Conservation (phyloP, 2,888 invertebrate species). For the Galerucella pusilla region DNA sequence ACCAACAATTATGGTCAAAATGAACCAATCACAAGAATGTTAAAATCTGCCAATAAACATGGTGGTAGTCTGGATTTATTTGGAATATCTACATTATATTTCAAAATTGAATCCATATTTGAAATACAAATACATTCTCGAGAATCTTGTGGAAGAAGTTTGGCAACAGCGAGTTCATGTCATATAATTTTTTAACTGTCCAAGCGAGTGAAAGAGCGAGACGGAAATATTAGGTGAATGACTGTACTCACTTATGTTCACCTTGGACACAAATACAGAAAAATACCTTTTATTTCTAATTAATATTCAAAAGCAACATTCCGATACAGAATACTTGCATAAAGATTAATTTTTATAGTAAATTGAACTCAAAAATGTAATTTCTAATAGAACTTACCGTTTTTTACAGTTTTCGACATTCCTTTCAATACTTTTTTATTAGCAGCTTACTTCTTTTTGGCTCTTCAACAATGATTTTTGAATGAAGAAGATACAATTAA, state of each 20-base stretch:
- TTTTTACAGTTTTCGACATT: slow-evolving; percentile 36
- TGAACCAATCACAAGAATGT: too few relatives aligned
- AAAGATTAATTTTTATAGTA: neutral
- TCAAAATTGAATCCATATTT: neutral
- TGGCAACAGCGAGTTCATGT: slow-evolving; percentile 26
- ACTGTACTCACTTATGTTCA: slow-evolving; percentile 59
- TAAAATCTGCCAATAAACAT: too few relatives aligned
- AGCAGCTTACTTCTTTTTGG: neutral
- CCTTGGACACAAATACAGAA: slow-evolving; percentile 59
- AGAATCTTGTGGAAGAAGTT: slow-evolving; percentile 1
- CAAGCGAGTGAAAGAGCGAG: slow-evolving; percentile 45
- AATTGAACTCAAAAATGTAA: slow-evolving; percentile 6
- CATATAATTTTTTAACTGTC: slow-evolving; percentile 41
- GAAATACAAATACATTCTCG: neutral
- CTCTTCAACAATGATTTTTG: neutral
- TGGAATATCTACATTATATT: neutral
- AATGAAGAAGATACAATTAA: slow-evolving; percentile 46
- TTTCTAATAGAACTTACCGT: slow-evolving; percentile 21
- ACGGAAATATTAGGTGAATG: slow-evolving; percentile 55
- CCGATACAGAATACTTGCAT: slow-evolving; percentile 34
- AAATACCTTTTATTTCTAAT: slow-evolving; percentile 55
- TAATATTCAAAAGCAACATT: slow-evolving; percentile 50
- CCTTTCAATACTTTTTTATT: slow-evolving; percentile 14
- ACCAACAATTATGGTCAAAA: too few relatives aligned
- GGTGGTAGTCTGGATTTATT: too few relatives aligned